phyloP scores from a whole-genome alignment of 1,140 invertebrate genomes.

The Eurosta solidaginis region DNA sequence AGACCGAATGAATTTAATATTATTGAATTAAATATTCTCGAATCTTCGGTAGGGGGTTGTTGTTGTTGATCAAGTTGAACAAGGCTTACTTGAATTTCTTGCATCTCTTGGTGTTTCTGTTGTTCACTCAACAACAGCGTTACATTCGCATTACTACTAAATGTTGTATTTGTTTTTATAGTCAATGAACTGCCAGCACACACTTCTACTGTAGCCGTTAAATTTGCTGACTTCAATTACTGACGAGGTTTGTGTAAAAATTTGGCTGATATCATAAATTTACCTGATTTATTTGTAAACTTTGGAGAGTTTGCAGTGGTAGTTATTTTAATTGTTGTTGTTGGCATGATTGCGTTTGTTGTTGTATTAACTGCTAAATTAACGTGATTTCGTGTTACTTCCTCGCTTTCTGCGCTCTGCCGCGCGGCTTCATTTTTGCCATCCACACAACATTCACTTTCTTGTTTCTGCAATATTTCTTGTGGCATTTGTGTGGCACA shows the following conservation, averaged over 20 bases:
- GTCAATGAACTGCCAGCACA: background rate
- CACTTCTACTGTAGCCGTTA: background rate
- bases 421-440: no score
- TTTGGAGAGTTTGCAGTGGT: background rate
- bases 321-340: slow-evolving; percentile 1
- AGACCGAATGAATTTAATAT: slow-evolving; percentile 58
- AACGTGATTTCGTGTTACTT: background rate
- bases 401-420: background rate
- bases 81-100: background rate
- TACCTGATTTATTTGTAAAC: slow-evolving; percentile 41
- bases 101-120: background rate
- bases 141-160: background rate
- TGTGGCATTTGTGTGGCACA: background rate
- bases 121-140: background rate
- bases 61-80: background rate
- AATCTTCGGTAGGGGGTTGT: slow-evolving; percentile 48
- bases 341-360: slow-evolving; percentile 33
- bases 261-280: slow-evolving; percentile 58
- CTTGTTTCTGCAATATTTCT: background rate
- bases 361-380: background rate
- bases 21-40: slow-evolving; percentile 57
- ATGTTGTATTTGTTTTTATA: slow-evolving; percentile 7
- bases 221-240: slow-evolving; percentile 46
- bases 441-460: background rate
- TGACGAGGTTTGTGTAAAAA: slow-evolving; percentile 55